Conservation (phyloP, 2,797 vertebrate genomes). For the Anguilla anguilla region DNA sequence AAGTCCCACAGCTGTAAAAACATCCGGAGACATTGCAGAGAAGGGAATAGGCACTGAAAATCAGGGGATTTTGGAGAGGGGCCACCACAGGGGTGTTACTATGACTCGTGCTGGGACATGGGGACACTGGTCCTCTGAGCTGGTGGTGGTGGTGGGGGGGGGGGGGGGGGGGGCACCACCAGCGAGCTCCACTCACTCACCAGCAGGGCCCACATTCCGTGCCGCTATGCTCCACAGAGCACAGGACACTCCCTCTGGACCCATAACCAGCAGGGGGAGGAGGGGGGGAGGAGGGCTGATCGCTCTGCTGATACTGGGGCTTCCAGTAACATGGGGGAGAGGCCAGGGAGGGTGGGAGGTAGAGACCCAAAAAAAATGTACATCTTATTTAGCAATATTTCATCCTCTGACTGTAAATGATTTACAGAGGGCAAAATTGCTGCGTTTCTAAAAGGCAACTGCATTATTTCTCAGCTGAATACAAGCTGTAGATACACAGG, state of each 20-base stretch:
- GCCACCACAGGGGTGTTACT: not conserved
- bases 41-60: conserved; percentile 2
- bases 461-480: not conserved
- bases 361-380: not conserved
- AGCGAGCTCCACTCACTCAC: conserved; percentile 40
- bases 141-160: not conserved
- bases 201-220: conserved; percentile 49
- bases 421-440: not conserved
- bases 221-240: conserved; percentile 40
- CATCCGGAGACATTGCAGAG: conserved; percentile 58
- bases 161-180: conserved; percentile 11
- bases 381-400: not conserved
- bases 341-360: not conserved
- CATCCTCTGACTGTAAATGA: not conserved
- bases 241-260: not conserved
- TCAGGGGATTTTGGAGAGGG: not conserved
- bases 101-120: not conserved
- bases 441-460: not conserved
- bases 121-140: not conserved
- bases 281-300: not conserved
- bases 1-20: conserved; percentile 45
- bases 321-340: not conserved
- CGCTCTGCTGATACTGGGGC: not conserved
- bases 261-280: not conserved
- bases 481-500: not conserved